These are phyloP conservation scores for Tenualosa ilisha DNA, from an alignment of 2,797 vertebrate genomes.

Conservation along the genomic window DNA sequence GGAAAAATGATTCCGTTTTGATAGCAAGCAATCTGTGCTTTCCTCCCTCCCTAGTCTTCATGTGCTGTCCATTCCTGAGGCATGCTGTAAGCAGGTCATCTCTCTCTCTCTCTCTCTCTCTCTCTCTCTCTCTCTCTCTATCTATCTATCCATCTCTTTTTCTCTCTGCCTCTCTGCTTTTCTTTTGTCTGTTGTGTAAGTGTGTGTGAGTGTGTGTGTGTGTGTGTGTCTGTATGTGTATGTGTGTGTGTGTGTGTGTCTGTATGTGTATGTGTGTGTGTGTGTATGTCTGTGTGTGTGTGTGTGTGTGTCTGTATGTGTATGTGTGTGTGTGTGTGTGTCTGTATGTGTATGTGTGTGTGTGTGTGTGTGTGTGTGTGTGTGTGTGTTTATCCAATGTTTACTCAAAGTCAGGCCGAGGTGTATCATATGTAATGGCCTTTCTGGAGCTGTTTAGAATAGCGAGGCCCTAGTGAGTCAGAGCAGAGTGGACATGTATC, in stretches of 20 bases:
- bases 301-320: not conserved
- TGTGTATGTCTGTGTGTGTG: too few species aligned
- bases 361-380: not conserved
- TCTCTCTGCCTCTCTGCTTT: too few species aligned
- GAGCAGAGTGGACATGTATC: not conserved
- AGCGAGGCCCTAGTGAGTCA: not conserved
- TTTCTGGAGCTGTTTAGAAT: not conserved
- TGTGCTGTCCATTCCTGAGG: conserved; percentile 43
- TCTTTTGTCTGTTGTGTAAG: too few species aligned
- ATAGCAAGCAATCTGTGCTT: conserved; percentile 59
- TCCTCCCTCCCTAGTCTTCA: conserved; percentile 38
- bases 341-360: too few species aligned
- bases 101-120: conserved; percentile 41
- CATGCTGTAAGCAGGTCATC: conserved; percentile 49
- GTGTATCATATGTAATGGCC: not conserved
- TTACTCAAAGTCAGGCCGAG: not conserved
- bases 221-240: not conserved
- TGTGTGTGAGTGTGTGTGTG: too few species aligned
- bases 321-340: not conserved
- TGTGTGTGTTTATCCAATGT: not conserved
- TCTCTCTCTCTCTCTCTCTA: too few species aligned
- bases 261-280: too few species aligned
- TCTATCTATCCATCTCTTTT: too few species aligned
- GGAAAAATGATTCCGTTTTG: conserved; percentile 51
- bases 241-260: not conserved